A percentile compares a stretch with the other conserved stretches of the same genome.
Evolutionary conservation across 2,797 vertebrate genomes (phyloP).

Genomic region (Coregonus ussuriensis): DNA sequence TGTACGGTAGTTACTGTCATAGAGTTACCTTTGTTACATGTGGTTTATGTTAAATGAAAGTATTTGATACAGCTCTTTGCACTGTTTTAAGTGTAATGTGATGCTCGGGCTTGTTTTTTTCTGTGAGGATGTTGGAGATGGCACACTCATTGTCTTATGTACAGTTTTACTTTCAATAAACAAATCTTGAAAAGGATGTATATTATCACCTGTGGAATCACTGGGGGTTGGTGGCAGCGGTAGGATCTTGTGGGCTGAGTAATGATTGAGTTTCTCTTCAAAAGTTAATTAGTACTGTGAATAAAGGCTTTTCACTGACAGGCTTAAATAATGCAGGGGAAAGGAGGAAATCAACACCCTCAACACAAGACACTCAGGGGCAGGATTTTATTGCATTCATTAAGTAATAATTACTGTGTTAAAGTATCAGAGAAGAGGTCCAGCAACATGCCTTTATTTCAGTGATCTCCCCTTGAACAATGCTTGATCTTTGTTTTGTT

Average conservation of each 20-base stretch:
- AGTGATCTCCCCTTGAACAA: too few relatives aligned
- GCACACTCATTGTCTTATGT: constrained; percentile 32
- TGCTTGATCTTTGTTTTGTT: too few relatives aligned
- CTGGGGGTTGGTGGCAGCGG: not conserved
- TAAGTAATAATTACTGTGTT: too few relatives aligned
- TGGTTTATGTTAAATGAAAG: constrained; percentile 41
- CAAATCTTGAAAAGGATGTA: constrained; percentile 26
- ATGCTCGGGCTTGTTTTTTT: constrained; percentile 49
- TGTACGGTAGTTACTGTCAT: not conserved
- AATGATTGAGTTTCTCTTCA: not conserved
- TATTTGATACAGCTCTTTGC: constrained; percentile 56
- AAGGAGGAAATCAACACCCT: not conserved
- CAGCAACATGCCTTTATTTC: too few relatives aligned
- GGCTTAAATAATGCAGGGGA: not conserved
- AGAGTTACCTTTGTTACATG: constrained; percentile 34
- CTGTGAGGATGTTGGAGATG: constrained; percentile 19
- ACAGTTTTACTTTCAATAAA: constrained; percentile 36
- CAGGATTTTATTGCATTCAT: too few relatives aligned
- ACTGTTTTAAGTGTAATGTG: constrained; percentile 74
- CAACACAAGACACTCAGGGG: not conserved
- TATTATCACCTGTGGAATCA: not conserved
- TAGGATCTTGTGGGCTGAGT: not conserved
- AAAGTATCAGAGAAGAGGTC: too few relatives aligned
- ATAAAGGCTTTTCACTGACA: not conserved
- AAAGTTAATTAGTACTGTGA: not conserved